Evolutionary conservation across 53 echinoderm and acorn worm genomes (phyloP).

Genomic region (Stichopus horrens): DNA sequence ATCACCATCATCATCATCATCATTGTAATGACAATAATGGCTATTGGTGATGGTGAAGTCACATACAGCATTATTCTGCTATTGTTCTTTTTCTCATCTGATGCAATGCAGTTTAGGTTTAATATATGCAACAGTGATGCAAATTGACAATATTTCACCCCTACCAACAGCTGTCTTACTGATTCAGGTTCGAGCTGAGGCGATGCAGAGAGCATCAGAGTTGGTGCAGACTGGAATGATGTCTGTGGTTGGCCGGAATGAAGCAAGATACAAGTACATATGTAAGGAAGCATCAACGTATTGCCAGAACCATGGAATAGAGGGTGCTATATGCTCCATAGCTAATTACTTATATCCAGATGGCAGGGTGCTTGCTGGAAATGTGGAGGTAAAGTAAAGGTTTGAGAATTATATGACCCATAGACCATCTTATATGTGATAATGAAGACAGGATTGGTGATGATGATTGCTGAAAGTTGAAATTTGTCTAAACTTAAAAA

Average conservation of each 20-base stretch:
- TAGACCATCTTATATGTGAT: too few relatives aligned
- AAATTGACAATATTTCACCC: not conserved
- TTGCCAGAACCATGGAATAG: slow-evolving; percentile 52
- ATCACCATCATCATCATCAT: too few relatives aligned
- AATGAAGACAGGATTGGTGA: too few relatives aligned
- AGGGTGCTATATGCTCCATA: slow-evolving; percentile 72
- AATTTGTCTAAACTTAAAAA: too few relatives aligned
- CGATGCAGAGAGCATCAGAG: slow-evolving; percentile 93
- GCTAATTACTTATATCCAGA: slow-evolving; percentile 86
- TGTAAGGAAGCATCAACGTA: slow-evolving; percentile 78
- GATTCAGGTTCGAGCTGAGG: slow-evolving; percentile 87
- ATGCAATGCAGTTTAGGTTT: not conserved
- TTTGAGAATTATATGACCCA: not conserved
- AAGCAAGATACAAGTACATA: slow-evolving; percentile 58
- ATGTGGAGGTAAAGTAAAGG: slow-evolving; percentile 60
- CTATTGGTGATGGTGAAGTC: too few relatives aligned
- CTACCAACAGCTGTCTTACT: slow-evolving; percentile 66
- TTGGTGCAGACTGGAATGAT: slow-evolving; percentile 77
- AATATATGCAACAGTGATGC: not conserved
- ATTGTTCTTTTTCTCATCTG: not conserved
- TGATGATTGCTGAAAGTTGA: too few relatives aligned
- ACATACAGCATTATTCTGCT: too few relatives aligned
- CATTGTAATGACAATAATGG: too few relatives aligned
- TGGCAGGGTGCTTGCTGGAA: slow-evolving; percentile 86
- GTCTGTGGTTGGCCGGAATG: slow-evolving; percentile 67